These are phyloP conservation scores for Bombyx huttoni DNA, from an alignment of 2,888 invertebrate genomes.

Conservation along the genomic window DNA sequence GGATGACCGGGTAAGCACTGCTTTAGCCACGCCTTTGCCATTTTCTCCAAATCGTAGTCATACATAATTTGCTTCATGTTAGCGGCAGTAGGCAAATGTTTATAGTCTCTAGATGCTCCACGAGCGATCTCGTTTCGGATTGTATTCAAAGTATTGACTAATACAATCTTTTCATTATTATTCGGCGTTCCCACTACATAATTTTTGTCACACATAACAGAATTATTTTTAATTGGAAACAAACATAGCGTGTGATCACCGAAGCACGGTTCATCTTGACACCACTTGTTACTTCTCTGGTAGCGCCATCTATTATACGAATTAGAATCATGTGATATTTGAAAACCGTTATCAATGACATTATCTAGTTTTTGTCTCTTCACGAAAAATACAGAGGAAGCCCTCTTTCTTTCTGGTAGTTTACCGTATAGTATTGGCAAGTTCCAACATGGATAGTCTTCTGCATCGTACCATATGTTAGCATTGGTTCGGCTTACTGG, in stretches of 20 bases:
- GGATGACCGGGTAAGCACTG: slow-evolving; percentile 57
- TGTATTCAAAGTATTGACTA: slow-evolving; percentile 49
- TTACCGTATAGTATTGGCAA: slow-evolving; percentile 46
- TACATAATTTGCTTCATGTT: slow-evolving; percentile 58
- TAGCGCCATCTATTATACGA: background rate
- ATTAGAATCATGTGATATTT: background rate
- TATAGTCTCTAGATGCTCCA: slow-evolving; percentile 30
- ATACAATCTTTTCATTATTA: slow-evolving; percentile 29
- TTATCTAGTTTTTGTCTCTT: slow-evolving; percentile 28
- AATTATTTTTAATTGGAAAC: slow-evolving; percentile 24
- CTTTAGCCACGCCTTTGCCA: slow-evolving; percentile 45
- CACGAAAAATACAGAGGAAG: slow-evolving; percentile 32
- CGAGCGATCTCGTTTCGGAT: slow-evolving; percentile 56
- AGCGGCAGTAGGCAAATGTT: slow-evolving; percentile 43
- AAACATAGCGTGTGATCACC: slow-evolving; percentile 60
- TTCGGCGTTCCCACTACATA: slow-evolving; percentile 33
- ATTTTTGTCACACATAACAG: slow-evolving; percentile 32
- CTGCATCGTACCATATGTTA: slow-evolving; percentile 44
- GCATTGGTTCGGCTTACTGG: slow-evolving; percentile 3
- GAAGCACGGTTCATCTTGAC: slow-evolving; percentile 44
- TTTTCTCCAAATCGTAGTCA: slow-evolving; percentile 48
- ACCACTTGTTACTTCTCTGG: slow-evolving; percentile 33
- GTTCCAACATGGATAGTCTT: slow-evolving; percentile 51
- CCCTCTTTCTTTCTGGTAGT: slow-evolving; percentile 15
- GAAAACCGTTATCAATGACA: slow-evolving; percentile 20